A percentile compares a stretch with the other conserved stretches of the same genome.
Conservation (phyloP, 2,888 invertebrate genomes). For the Cordylochernes scorpioides region DNA sequence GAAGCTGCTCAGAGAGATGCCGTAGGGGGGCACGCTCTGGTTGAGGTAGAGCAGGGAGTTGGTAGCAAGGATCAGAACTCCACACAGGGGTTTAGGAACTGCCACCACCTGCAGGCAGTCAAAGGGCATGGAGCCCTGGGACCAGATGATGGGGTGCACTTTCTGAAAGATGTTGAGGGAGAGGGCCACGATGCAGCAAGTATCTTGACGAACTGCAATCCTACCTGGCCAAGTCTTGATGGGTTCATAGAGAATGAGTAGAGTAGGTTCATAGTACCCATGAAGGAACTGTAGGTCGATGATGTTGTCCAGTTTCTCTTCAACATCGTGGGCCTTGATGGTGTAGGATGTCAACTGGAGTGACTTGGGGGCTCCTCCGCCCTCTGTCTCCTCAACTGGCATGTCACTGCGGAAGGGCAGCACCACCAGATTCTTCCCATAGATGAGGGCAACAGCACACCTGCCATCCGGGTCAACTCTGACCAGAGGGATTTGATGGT, state of each 20-base stretch:
- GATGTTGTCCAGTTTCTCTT: slow-evolving; percentile 85
- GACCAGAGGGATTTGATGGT: slow-evolving; percentile 47
- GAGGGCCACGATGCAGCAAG: slow-evolving; percentile 85
- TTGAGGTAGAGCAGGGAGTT: slow-evolving; percentile 88
- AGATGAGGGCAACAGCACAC: slow-evolving; percentile 83
- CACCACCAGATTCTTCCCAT: slow-evolving; percentile 70
- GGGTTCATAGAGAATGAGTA: slow-evolving; percentile 83
- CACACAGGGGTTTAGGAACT: slow-evolving; percentile 74
- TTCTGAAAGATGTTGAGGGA: slow-evolving; percentile 79
- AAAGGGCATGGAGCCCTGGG: slow-evolving; percentile 67
- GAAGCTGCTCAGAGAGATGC: slow-evolving; percentile 73
- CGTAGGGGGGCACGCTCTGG: slow-evolving; percentile 84
- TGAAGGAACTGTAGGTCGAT: slow-evolving; percentile 88
- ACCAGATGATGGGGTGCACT: slow-evolving; percentile 95
- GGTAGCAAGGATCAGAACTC: slow-evolving; percentile 72
- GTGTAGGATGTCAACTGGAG: slow-evolving; percentile 67
- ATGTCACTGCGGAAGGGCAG: slow-evolving; percentile 69
- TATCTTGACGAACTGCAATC: slow-evolving; percentile 74
- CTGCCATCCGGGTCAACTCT: slow-evolving; percentile 78
- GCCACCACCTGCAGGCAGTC: slow-evolving; percentile 59
- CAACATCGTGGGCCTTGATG: slow-evolving; percentile 54
- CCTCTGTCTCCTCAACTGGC: slow-evolving; percentile 41
- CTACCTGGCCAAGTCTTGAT: slow-evolving; percentile 84
- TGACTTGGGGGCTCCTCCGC: slow-evolving; percentile 9
- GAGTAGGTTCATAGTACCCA: slow-evolving; percentile 93